These are phyloP conservation scores for Sisor rabdophorus DNA, from an alignment of 2,113 vertebrate species.

Conservation along the genomic window DNA sequence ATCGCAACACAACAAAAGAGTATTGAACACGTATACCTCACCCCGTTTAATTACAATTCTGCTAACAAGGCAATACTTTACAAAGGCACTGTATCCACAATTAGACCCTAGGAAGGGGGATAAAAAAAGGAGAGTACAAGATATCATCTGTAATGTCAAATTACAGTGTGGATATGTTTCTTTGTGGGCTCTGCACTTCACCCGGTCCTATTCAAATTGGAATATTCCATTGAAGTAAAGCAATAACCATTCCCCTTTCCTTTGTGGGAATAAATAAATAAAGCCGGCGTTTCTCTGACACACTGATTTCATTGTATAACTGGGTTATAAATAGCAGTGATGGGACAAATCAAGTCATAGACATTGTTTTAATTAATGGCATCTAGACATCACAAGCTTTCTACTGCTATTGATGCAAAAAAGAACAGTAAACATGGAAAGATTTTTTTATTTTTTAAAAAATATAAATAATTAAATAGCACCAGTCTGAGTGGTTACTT, in stretches of 20 bases:
- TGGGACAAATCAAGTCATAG: conserved; percentile 62
- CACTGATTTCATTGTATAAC: conserved; percentile 54
- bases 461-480: conserved; percentile 51
- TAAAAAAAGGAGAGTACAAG: conserved; percentile 23
- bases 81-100: conserved; percentile 52
- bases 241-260: conserved; percentile 48
- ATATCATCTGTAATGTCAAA: conserved; percentile 55
- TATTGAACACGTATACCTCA: conserved; percentile 59
- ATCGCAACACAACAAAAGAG: conserved; percentile 52
- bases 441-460: conserved; percentile 20
- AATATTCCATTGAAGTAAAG: conserved; percentile 53
- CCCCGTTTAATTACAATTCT: conserved; percentile 56
- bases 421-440: conserved; percentile 17
- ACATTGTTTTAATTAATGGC: conserved; percentile 58
- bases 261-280: conserved; percentile 53
- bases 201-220: conserved; percentile 49
- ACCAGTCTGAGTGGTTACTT: conserved; percentile 42
- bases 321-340: conserved; percentile 63
- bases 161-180: conserved; percentile 20
- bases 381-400: conserved; percentile 50
- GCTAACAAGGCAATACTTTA: conserved; percentile 60
- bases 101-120: conserved; percentile 49
- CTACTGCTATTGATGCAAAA: conserved; percentile 42
- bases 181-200: conserved; percentile 25
- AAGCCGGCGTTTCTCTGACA: conserved; percentile 40